These are phyloP conservation scores for Sorex araneus DNA, from an alignment of 2,113 vertebrate genomes.

Conservation along the genomic window DNA sequence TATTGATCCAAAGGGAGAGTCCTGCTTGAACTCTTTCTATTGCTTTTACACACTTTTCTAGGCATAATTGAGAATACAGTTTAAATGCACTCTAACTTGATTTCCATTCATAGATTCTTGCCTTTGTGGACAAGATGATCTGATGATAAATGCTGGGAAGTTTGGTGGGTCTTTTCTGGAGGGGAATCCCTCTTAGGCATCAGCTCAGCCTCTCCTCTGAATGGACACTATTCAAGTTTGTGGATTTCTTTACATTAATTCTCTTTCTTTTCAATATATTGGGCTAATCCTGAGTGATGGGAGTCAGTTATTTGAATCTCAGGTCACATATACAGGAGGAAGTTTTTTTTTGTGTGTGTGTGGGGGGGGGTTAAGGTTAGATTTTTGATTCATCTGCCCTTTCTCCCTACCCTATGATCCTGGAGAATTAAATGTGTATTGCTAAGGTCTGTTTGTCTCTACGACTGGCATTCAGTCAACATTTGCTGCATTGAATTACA, in stretches of 20 bases:
- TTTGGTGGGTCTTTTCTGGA: background rate
- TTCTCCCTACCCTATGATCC: background rate
- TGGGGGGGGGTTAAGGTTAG: background rate
- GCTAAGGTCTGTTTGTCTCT: background rate
- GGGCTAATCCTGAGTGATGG: background rate
- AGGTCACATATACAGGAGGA: background rate
- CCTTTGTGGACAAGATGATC: background rate
- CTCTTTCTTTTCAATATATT: background rate
- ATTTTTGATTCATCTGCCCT: slow-evolving; percentile 8
- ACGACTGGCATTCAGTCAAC: slow-evolving; percentile 5
- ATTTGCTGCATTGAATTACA: background rate
- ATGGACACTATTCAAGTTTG: background rate
- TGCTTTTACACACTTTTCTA: background rate
- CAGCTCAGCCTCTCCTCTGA: background rate
- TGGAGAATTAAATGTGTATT: slow-evolving; percentile 51
- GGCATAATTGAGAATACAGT: background rate
- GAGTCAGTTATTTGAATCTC: background rate
- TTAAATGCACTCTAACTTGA: background rate
- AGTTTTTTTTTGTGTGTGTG: background rate
- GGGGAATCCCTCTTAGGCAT: background rate
- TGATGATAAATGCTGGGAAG: background rate
- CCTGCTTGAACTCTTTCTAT: background rate
- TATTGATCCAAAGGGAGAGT: slow-evolving; percentile 24
- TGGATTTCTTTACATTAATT: background rate
- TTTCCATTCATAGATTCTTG: background rate